Evolutionary conservation across 2,113 vertebrate species (phyloP).

Genomic region (Apeltes quadracus): DNA sequence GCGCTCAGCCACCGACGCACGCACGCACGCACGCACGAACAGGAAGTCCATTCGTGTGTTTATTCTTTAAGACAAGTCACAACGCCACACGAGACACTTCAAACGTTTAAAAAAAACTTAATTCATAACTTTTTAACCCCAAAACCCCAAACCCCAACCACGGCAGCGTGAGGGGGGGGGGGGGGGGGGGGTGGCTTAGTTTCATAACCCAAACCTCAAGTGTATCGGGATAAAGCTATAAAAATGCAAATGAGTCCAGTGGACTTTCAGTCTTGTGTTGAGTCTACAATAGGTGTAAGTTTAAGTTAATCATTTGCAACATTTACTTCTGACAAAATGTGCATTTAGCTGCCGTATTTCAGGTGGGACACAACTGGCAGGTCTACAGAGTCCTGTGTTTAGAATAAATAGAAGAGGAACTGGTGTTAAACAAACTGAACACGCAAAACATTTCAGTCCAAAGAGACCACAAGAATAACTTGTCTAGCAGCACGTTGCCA

Average conservation of each 20-base stretch:
- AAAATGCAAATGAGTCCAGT: background rate
- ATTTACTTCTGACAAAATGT: background rate
- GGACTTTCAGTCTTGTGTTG: background rate
- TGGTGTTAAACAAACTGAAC: background rate
- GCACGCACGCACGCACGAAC: background rate
- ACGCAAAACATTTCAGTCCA: background rate
- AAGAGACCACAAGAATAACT: background rate
- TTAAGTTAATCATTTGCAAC: background rate
- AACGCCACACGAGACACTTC: background rate
- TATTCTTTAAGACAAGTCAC: slow-evolving; percentile 16
- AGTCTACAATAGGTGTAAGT: background rate
- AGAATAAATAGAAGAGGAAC: background rate
- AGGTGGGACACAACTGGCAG: background rate
- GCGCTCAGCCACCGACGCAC: too few species aligned
- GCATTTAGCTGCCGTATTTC: background rate
- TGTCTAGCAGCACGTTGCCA: background rate
- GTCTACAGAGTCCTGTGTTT: background rate
- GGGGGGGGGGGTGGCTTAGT: too few species aligned
- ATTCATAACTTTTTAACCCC: background rate
- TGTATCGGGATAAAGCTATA: background rate
- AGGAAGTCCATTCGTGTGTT: background rate
- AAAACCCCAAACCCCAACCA: too few species aligned
- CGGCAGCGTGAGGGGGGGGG: too few species aligned
- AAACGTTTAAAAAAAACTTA: background rate
- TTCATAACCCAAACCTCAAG: background rate